Percentiles rank a stretch among this genome's conserved stretches.
Evolutionary conservation across 2,888 invertebrate genomes (phyloP).

Genomic region (Troides oblongomaculatus): DNA sequence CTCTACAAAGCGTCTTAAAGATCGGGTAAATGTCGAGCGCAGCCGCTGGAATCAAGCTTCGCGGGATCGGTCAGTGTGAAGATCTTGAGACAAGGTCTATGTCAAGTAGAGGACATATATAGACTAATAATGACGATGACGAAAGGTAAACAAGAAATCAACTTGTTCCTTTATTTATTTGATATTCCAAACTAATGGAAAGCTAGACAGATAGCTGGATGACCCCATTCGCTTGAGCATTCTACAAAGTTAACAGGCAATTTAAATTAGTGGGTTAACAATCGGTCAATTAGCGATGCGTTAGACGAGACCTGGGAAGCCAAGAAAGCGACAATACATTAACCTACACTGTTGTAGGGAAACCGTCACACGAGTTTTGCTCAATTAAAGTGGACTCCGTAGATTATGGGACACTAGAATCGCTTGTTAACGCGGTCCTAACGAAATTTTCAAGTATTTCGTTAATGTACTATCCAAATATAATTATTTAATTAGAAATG

Average conservation of each 20-base stretch:
- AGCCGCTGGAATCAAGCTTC: no score
- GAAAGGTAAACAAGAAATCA: not conserved
- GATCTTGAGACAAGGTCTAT: no score
- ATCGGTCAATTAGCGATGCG: conserved; percentile 72
- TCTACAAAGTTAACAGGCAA: conserved; percentile 59
- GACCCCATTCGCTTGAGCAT: conserved; percentile 46
- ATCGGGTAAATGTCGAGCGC: no score
- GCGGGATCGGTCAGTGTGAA: no score
- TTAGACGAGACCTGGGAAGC: conserved; percentile 57
- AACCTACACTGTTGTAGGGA: conserved; percentile 69
- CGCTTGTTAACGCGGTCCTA: not conserved
- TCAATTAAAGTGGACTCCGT: conserved; percentile 60
- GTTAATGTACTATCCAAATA: no score
- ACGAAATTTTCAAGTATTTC: not conserved
- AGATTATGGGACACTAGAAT: conserved; percentile 43
- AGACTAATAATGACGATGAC: not conserved
- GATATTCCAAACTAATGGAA: not conserved
- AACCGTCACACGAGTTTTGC: conserved; percentile 72
- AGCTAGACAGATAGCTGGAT: conserved; percentile 36
- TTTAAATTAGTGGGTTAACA: conserved; percentile 74
- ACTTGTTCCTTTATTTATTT: not conserved
- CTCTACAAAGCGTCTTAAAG: no score
- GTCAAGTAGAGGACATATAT: no score
- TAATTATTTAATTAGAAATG: no score
- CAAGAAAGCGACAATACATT: conserved; percentile 74